Percentiles rank a stretch among this genome's conserved stretches.
These are phyloP conservation scores for Sesia bembeciformis DNA, from an alignment of 2,888 invertebrate genomes.

Conservation along the genomic window DNA sequence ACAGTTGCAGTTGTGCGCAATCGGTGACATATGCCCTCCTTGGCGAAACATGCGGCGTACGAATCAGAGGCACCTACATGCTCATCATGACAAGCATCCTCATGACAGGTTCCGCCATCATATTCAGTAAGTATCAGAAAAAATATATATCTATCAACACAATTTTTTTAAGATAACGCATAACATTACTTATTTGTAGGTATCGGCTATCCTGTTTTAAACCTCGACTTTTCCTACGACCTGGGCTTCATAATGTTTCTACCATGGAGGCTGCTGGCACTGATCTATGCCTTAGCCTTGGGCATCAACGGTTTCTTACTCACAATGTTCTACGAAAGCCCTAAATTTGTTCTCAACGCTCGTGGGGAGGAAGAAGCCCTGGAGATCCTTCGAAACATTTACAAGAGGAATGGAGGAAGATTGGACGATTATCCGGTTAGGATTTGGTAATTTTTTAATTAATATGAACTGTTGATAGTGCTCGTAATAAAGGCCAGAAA, in stretches of 20 bases:
- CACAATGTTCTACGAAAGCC: conserved; percentile 79
- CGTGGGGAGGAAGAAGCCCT: conserved; percentile 75
- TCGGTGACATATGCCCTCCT: conserved; percentile 64
- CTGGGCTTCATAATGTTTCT: conserved; percentile 26
- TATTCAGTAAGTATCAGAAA: conserved; percentile 19
- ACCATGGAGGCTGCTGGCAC: conserved; percentile 37
- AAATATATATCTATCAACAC: not conserved
- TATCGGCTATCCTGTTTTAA: conserved; percentile 24
- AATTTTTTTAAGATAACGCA: not conserved
- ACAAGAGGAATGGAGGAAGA: conserved; percentile 59
- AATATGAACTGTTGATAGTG: too few species aligned
- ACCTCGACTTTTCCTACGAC: conserved; percentile 22
- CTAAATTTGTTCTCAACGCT: conserved; percentile 79
- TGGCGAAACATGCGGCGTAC: conserved; percentile 52
- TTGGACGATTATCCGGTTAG: conserved; percentile 20
- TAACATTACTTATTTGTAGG: conserved; percentile 12
- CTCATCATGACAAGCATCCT: conserved; percentile 29
- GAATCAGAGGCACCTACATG: conserved; percentile 32
- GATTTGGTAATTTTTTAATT: not conserved
- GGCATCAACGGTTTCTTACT: conserved; percentile 70
- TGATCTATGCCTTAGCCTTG: conserved; percentile 66
- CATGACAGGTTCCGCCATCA: conserved; percentile 23
- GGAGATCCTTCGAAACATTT: conserved; percentile 72
- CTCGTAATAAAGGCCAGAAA: too few species aligned
- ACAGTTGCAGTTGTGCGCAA: conserved; percentile 41